Conservation (phyloP, 2,888 invertebrate species). For the Myathropa florea region DNA sequence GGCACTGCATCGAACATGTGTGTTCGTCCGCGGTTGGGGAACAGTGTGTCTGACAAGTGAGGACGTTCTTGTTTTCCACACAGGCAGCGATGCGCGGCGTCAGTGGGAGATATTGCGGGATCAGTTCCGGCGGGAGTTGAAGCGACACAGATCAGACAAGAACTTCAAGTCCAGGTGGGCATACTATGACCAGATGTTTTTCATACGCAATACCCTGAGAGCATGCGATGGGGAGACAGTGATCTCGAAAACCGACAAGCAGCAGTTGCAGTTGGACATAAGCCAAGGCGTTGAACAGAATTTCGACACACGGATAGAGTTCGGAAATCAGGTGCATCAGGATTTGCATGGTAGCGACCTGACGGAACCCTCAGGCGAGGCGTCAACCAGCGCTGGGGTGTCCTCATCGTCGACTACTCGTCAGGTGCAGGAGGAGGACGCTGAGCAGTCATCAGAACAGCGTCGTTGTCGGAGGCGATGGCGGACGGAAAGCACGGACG, state of each 20-base stretch:
- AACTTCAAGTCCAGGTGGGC: slow-evolving; percentile 71
- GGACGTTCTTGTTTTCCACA: background rate
- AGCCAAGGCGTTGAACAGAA: background rate
- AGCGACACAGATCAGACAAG: slow-evolving; percentile 64
- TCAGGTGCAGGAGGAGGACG: background rate
- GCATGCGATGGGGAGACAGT: background rate
- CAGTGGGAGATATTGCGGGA: slow-evolving; percentile 74
- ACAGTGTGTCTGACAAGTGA: background rate
- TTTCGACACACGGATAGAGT: slow-evolving; percentile 36
- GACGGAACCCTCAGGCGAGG: no score
- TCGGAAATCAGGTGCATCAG: slow-evolving; percentile 46
- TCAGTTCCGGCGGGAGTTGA: slow-evolving; percentile 73
- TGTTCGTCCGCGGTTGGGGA: background rate
- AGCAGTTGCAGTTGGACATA: background rate
- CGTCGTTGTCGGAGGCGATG: background rate
- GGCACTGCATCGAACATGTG: no score
- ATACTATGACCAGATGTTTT: slow-evolving; percentile 72
- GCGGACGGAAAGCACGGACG: slow-evolving; percentile 13
- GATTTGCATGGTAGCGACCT: slow-evolving; percentile 12
- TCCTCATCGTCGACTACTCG: slow-evolving; percentile 5
- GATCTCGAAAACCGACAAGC: background rate
- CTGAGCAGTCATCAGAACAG: background rate
- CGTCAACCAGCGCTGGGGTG: slow-evolving; percentile 22
- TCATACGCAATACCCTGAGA: slow-evolving; percentile 63
- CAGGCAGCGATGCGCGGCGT: slow-evolving; percentile 71